Percentiles rank a stretch among this genome's conserved stretches.
Evolutionary conservation across 2,888 invertebrate species (phyloP).

Genomic region (Agonum fuliginosum): DNA sequence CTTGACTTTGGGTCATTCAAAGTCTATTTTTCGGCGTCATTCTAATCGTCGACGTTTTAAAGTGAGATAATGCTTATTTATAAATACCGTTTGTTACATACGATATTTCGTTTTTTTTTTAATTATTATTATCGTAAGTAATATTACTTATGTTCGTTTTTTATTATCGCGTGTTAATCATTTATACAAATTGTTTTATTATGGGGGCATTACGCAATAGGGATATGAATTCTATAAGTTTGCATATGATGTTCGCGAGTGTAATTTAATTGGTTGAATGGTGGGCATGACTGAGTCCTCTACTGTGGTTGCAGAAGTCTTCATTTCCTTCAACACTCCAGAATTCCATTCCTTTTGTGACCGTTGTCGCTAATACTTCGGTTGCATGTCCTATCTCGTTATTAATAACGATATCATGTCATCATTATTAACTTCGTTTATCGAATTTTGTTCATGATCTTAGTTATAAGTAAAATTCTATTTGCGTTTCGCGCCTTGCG

Average conservation of each 20-base stretch:
- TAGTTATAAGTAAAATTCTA: slow-evolving; percentile 1
- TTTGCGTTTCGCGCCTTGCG: slow-evolving; percentile 3
- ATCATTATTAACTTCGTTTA: not conserved
- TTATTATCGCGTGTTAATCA: slow-evolving; percentile 36
- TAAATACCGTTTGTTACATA: slow-evolving; percentile 46
- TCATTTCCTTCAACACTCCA: slow-evolving; percentile 72
- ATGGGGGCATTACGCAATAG: slow-evolving; percentile 56
- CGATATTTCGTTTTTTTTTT: slow-evolving; percentile 30
- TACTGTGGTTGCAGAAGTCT: slow-evolving; percentile 71
- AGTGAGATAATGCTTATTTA: slow-evolving; percentile 51
- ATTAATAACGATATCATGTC: slow-evolving; percentile 4
- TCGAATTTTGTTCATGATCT: not conserved
- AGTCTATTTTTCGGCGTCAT: slow-evolving; percentile 40
- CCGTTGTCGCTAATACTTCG: slow-evolving; percentile 4
- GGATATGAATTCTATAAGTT: slow-evolving; percentile 56
- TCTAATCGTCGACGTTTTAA: slow-evolving; percentile 47
- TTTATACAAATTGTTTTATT: slow-evolving; percentile 31
- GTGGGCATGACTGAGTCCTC: slow-evolving; percentile 69
- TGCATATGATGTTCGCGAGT: slow-evolving; percentile 57
- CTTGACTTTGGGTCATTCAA: slow-evolving; percentile 26
- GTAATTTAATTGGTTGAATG: slow-evolving; percentile 60
- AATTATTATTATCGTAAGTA: slow-evolving; percentile 7
- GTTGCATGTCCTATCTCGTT: slow-evolving; percentile 45
- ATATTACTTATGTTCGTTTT: slow-evolving; percentile 31
- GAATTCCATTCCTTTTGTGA: slow-evolving; percentile 69